Evolutionary conservation across 2,888 invertebrate species (phyloP), one percentile per base, ranked within the genome.

Genomic region (Mermis nigrescens): DNA sequence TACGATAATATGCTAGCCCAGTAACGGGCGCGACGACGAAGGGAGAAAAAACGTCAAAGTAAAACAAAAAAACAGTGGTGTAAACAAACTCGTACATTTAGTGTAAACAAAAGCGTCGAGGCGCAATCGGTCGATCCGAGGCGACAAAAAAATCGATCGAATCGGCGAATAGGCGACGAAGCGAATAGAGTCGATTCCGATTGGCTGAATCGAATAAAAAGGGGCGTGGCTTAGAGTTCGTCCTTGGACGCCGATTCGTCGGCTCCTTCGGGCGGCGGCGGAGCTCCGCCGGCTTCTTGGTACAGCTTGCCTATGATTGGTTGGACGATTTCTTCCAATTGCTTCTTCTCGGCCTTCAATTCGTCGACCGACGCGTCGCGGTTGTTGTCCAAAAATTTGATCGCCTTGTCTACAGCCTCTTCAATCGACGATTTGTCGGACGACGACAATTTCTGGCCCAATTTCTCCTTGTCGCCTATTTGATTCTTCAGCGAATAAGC

Each of bases 401-500:
- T 92, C 65, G 88, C 84, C 66, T 87, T 89, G 61, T 91, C 90
- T 65, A 92, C 84, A 19, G 85, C 88, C 68, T 70, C 83, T 71
- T 91, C 89, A 82, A 94, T 85, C 71, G 86, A 90, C 1, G 82
- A 76, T 74, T 92, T 60, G n/a, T 60, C 58, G 46, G n/a, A 24
- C 24, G 38, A 24, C 7, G 46, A 29, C n/a, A 60, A 26, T 60
- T 60, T 94, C 53, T 86, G 81, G 31, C 91, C 92, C 59, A 92
- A 81, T 74, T 92, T 94, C 67, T 92, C 91, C 76, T 94, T 92
- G 72, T 94, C 94, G 58, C 80, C 81, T 27, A 95, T 79, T 75
- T 95, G 94, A 75, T 90, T 94, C 79, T 94, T 94, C 60, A 94
- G 79, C 1, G 91, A 90, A 77, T 95, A 95, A 0, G 90, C 87